A percentile compares a stretch with the other conserved stretches of the same genome.
Conservation (phyloP, 2,797 vertebrate genomes). For the Spondyliosoma cantharus region DNA sequence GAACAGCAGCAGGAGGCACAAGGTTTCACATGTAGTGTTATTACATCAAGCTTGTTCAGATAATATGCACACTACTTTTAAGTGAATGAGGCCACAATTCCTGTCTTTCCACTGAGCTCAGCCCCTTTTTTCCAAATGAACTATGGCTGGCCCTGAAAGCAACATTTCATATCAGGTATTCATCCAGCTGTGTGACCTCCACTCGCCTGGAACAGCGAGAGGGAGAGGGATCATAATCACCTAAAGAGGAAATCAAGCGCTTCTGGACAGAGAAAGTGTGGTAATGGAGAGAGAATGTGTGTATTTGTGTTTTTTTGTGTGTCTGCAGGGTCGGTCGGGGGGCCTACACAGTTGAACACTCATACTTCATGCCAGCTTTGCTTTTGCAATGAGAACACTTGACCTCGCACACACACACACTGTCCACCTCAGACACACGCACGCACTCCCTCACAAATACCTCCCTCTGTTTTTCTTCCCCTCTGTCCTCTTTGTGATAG, state of each 20-base stretch:
- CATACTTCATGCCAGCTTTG: conserved; percentile 31
- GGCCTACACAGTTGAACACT: conserved; percentile 28
- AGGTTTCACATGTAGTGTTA: not conserved
- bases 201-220: conserved; percentile 75
- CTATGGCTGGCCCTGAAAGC: conserved; percentile 69
- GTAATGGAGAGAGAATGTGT: conserved; percentile 17
- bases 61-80: conserved; percentile 4
- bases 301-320: conserved; percentile 27
- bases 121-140: conserved; percentile 60
- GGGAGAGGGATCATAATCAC: conserved; percentile 79
- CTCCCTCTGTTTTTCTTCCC: conserved; percentile 25
- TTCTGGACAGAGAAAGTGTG: conserved; percentile 37
- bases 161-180: conserved; percentile 80
- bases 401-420: conserved; percentile 41
- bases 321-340: not conserved
- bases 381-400: conserved; percentile 57
- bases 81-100: conserved; percentile 5
- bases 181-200: conserved; percentile 75
- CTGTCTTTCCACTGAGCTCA: conserved; percentile 56
- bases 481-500: conserved; percentile 67
- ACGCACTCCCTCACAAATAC: conserved; percentile 50
- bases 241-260: conserved; percentile 72
- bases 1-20: not conserved
- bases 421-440: conserved; percentile 12
- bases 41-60: not conserved